Conservation (phyloP, 2,113 vertebrate species). For the Laticauda laticaudata region DNA sequence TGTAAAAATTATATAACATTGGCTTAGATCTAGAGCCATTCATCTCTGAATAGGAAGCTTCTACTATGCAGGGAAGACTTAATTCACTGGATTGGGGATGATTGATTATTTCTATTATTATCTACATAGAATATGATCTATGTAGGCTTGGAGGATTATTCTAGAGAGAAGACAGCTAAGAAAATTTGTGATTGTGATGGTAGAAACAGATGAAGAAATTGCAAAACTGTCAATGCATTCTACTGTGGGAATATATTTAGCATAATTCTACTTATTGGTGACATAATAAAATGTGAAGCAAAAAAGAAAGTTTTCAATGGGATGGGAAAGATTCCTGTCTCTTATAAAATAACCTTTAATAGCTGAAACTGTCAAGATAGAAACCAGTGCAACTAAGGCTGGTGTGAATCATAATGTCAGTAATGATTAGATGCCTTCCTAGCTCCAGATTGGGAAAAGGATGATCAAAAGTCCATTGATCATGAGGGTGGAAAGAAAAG, state of each 20-base stretch:
- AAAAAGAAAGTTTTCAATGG: neutral
- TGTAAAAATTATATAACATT: slow-evolving; percentile 1
- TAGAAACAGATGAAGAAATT: neutral
- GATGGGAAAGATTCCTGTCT: neutral
- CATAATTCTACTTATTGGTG: neutral
- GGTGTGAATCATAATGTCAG: neutral
- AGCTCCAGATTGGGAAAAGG: neutral
- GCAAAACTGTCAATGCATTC: neutral
- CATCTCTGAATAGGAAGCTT: neutral
- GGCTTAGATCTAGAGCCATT: neutral
- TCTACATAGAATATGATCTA: neutral
- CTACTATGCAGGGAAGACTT: neutral
- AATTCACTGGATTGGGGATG: neutral
- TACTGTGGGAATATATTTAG: neutral
- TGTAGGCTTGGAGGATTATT: neutral
- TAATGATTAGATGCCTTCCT: neutral
- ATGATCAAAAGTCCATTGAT: neutral
- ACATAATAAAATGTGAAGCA: neutral
- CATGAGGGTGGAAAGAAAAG: neutral
- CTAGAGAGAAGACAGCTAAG: neutral
- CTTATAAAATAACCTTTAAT: neutral
- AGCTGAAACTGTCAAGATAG: neutral
- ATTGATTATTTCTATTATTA: neutral
- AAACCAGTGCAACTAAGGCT: neutral
- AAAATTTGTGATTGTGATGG: neutral